phyloP scores from a whole-genome alignment of 2,113 vertebrate genomes.

The Aplodontia rufa region DNA sequence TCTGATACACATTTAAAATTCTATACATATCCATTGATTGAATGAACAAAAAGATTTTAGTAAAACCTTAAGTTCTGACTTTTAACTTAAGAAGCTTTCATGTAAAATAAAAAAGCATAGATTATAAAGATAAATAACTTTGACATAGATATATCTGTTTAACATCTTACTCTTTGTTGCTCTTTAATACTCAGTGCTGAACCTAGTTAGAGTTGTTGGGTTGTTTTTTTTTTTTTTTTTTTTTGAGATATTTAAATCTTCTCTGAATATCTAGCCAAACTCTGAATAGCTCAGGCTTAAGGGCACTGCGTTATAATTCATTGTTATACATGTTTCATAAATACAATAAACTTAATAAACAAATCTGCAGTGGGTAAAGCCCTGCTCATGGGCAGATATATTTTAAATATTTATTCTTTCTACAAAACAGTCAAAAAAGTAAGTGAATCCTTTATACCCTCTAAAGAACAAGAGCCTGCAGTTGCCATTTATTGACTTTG shows the following conservation, averaged over 20 bases:
- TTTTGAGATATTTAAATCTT: background rate
- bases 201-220: background rate
- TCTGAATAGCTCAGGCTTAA: background rate
- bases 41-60: background rate
- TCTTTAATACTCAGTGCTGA: background rate
- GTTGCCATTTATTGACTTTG: background rate
- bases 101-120: background rate
- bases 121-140: conserved; percentile 16
- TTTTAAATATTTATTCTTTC: conserved; percentile 29
- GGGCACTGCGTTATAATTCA: background rate
- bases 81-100: conserved; percentile 34
- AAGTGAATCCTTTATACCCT: background rate
- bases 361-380: background rate
- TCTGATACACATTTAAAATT: conserved; percentile 6
- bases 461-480: background rate
- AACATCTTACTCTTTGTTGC: background rate
- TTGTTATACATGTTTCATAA: background rate
- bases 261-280: conserved; percentile 39
- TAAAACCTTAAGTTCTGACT: background rate
- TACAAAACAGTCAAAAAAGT: background rate
- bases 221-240: too few species aligned
- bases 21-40: background rate
- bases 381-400: background rate
- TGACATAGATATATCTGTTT: background rate
- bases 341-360: background rate